phyloP scores from a whole-genome alignment of 2,797 vertebrate genomes.

The Pipistrellus kuhlii region DNA sequence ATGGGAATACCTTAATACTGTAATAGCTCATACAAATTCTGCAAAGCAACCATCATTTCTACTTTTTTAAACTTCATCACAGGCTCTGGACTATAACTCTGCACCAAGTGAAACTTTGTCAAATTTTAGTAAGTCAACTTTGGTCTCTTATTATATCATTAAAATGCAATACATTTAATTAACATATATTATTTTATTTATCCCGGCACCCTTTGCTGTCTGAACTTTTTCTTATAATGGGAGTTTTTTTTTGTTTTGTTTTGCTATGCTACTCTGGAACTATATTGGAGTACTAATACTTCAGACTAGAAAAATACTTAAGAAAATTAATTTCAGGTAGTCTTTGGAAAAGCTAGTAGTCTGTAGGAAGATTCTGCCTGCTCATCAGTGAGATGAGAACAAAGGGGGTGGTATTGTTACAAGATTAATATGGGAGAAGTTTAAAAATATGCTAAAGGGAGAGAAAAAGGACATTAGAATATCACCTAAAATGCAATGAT shows the following conservation, averaged over 20 bases:
- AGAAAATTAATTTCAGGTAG: neutral
- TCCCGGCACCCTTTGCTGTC: neutral
- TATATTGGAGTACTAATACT: neutral
- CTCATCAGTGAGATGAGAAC: neutral
- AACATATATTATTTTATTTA: neutral
- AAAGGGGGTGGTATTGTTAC: neutral
- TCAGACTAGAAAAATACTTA: neutral
- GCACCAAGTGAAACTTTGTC: neutral
- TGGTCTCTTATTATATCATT: neutral
- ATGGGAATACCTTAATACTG: neutral
- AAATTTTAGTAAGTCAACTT: neutral
- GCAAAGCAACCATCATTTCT: neutral
- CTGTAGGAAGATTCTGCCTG: slow-evolving; percentile 1
- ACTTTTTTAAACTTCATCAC: neutral
- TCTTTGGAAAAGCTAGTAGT: neutral
- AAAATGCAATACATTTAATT: neutral
- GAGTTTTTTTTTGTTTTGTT: neutral
- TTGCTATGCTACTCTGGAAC: neutral
- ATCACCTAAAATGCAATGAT: neutral
- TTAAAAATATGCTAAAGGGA: neutral
- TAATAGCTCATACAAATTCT: neutral
- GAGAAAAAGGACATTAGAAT: neutral
- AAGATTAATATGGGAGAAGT: slow-evolving; percentile 4
- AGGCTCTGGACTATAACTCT: neutral
- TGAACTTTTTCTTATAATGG: neutral